phyloP scores from a whole-genome alignment of 2,888 invertebrate species.

The Eilema depressum region DNA sequence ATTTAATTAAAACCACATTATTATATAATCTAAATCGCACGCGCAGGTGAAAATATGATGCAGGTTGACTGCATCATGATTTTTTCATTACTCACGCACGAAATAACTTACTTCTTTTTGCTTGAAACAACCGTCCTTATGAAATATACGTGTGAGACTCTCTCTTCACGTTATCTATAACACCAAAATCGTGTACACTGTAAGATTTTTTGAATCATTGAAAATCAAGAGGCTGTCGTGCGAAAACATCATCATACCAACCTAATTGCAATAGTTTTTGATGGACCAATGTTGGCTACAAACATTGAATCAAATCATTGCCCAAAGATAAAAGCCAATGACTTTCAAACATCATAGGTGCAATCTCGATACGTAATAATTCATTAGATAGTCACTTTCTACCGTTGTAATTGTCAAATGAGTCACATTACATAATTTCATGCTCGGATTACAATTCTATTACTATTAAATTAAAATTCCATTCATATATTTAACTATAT shows the following conservation, averaged over 20 bases:
- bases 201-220: neutral
- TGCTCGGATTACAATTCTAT: slow-evolving; percentile 13
- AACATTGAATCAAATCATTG: neutral
- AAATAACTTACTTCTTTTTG: neutral
- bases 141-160: no score
- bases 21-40: neutral
- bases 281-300: neutral
- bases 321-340: neutral
- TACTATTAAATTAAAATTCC: slow-evolving; percentile 13
- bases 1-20: no score
- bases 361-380: neutral
- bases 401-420: slow-evolving; percentile 7
- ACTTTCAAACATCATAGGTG: slow-evolving; percentile 5
- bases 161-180: neutral
- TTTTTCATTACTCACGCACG: neutral
- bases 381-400: slow-evolving; percentile 3
- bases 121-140: no score
- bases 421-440: slow-evolving; percentile 7
- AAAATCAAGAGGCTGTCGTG: neutral
- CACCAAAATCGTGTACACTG: neutral
- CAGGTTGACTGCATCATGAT: neutral
- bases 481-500: neutral
- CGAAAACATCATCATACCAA: neutral
- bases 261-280: no score
- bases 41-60: neutral